Percentiles rank a stretch among this genome's conserved stretches.
phyloP scores from a whole-genome alignment of 2,888 invertebrate species.

The Drosophila helvetica region DNA sequence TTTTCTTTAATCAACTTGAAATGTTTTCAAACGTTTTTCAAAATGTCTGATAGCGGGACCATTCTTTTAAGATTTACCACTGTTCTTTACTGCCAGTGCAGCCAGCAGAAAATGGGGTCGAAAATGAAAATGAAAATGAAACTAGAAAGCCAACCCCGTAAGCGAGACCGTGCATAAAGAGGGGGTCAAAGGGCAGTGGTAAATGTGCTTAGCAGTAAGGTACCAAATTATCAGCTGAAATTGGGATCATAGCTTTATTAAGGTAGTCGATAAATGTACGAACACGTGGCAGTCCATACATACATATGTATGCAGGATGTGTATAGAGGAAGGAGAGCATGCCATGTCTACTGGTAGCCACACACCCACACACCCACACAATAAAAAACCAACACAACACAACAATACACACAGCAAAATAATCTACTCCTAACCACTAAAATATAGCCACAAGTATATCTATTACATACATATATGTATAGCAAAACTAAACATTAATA shows the following conservation, averaged over 20 bases:
- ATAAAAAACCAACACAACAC: constrained; percentile 6
- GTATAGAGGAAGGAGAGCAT: constrained; percentile 36
- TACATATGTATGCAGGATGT: constrained; percentile 13
- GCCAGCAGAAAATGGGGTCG: neutral
- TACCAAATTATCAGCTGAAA: constrained; percentile 85
- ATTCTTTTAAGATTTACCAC: constrained; percentile 85
- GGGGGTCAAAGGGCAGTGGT: constrained; percentile 82
- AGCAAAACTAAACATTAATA: constrained; percentile 13
- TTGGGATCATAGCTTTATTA: constrained; percentile 89
- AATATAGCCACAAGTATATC: constrained; percentile 27
- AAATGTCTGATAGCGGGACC: constrained; percentile 85
- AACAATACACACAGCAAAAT: constrained; percentile 29
- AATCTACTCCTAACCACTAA: constrained; percentile 35
- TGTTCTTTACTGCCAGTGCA: constrained; percentile 75
- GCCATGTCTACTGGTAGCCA: constrained; percentile 35
- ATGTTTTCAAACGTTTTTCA: constrained; percentile 82
- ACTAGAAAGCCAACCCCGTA: neutral
- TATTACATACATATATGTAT: constrained; percentile 25
- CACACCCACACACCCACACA: neutral
- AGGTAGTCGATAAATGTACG: constrained; percentile 81
- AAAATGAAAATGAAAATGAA: neutral
- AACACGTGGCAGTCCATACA: constrained; percentile 40
- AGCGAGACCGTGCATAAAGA: neutral
- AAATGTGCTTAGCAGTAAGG: constrained; percentile 84
- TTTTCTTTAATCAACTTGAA: constrained; percentile 73